Conservation (phyloP, 2,888 invertebrate species). For the Brachypterus glaber region DNA sequence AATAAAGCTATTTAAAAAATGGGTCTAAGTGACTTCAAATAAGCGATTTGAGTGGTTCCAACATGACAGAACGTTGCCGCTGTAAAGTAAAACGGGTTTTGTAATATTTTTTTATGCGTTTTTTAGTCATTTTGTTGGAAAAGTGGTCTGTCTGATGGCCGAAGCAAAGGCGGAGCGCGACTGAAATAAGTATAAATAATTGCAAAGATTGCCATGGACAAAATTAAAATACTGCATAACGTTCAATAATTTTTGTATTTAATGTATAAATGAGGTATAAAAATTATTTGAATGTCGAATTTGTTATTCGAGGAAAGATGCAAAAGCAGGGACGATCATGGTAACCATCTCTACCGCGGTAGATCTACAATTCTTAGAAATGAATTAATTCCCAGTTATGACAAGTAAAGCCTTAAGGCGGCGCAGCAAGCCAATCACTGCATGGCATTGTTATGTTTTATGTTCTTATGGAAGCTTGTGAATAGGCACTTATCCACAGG, state of each 20-base stretch:
- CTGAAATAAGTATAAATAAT: slow-evolving; percentile 26
- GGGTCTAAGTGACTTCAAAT: neutral
- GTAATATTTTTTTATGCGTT: too few species aligned
- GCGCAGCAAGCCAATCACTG: too few species aligned
- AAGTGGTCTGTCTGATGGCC: neutral
- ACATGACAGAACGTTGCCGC: too few species aligned
- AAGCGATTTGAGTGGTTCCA: neutral
- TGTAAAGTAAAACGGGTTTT: too few species aligned
- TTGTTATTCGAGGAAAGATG: slow-evolving; percentile 20
- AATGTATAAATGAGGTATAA: slow-evolving; percentile 28
- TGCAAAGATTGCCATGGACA: slow-evolving; percentile 19
- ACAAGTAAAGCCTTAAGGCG: too few species aligned
- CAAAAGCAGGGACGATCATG: slow-evolving; percentile 13
- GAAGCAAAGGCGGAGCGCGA: slow-evolving; percentile 20
- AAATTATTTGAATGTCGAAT: slow-evolving; percentile 30
- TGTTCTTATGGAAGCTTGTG: too few species aligned
- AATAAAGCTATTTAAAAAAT: slow-evolving; percentile 4
- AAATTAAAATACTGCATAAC: slow-evolving; percentile 26
- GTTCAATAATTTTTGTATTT: slow-evolving; percentile 29
- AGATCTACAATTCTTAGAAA: too few species aligned
- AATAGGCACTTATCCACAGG: too few species aligned
- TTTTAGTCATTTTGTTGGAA: too few species aligned
- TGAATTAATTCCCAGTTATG: too few species aligned
- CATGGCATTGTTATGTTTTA: too few species aligned
- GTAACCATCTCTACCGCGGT: too few species aligned